Base-by-base conservation (phyloP, 2,888 invertebrate genomes). In the Dendrolimus houi region DNA sequence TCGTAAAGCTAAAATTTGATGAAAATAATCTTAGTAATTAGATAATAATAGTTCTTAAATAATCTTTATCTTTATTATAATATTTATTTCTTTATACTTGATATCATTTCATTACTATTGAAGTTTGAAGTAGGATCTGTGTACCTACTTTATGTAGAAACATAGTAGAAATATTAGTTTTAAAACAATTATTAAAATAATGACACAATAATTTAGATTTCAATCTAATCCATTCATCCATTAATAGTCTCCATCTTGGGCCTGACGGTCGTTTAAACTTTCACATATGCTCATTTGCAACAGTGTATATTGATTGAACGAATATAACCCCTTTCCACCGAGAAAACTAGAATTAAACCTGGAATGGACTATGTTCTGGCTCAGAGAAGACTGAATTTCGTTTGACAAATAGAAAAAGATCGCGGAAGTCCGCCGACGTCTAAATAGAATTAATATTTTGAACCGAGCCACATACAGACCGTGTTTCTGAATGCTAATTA, bases 251-350 rank as follows among this genome's bases (percentile, higher is more conserved):
- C 9, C 12, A 54, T 57, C 53, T 59, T 52, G 54, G 56, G 66
- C 67, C 65, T 65, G 67, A 68, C 69, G 68, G 65, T 66, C 70
- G 68, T 68, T 74, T 71, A 70, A 70, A 69, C 69, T 71, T 69
- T 66, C 68, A 66, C 69, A 62, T 71, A 61, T 64, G 67, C 72
- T 74, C 74, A 72, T 74, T 71, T 66, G 69, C 68, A 69, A 65
- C 67, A 60, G 60, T 71, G 69, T 69, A 66, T 71, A 74, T 72
- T 70, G 72, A 71, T 75, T 64, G 64, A 67, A 70, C 69, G 66
- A 64, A 65, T 70, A 69, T 69, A 63, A 64, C 62, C 59, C 58
- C 41, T 60, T 56, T 29, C 29, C 29, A 29, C 29, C 6, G 29
- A 6, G 29, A 6, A 29, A 29, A 29, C 29, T 29, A 29, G 29